Evolutionary conservation across 1,140 invertebrate species (phyloP).

Genomic region (Melipona quadrifasciata): DNA sequence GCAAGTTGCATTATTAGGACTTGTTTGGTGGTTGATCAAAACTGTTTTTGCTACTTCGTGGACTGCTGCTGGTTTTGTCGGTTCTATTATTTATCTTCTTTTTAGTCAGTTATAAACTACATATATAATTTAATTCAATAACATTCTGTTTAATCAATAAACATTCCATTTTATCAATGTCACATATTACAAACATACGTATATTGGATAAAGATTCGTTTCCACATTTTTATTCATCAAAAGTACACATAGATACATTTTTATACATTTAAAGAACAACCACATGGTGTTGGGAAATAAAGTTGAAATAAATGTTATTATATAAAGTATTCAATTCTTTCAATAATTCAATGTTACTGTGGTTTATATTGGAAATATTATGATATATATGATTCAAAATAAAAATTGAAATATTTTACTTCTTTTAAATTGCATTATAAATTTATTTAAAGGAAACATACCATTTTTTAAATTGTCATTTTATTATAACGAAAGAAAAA

Average conservation of each 20-base stretch:
- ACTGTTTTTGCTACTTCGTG: conserved; percentile 76
- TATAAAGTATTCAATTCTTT: background rate
- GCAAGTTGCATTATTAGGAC: conserved; percentile 79
- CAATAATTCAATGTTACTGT: background rate
- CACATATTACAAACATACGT: background rate
- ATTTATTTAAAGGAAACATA: background rate
- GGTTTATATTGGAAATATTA: background rate
- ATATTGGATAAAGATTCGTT: background rate
- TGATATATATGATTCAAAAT: background rate
- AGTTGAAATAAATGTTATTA: background rate
- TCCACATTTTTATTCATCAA: background rate
- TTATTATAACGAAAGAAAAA: too few species aligned
- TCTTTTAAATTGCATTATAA: background rate
- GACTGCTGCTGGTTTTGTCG: conserved; percentile 79
- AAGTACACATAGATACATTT: background rate
- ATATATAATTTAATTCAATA: too few species aligned
- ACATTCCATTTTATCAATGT: background rate
- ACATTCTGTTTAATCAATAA: background rate
- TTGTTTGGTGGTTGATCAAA: conserved; percentile 83
- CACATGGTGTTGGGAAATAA: conserved; percentile 29
- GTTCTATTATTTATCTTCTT: conserved; percentile 81
- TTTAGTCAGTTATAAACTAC: conserved; percentile 79
- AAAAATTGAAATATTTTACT: background rate
- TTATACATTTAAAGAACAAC: background rate
- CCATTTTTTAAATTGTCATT: too few species aligned